Base-by-base conservation (phyloP, 1,140 invertebrate genomes). In the Aleiodes sp. region DNA sequence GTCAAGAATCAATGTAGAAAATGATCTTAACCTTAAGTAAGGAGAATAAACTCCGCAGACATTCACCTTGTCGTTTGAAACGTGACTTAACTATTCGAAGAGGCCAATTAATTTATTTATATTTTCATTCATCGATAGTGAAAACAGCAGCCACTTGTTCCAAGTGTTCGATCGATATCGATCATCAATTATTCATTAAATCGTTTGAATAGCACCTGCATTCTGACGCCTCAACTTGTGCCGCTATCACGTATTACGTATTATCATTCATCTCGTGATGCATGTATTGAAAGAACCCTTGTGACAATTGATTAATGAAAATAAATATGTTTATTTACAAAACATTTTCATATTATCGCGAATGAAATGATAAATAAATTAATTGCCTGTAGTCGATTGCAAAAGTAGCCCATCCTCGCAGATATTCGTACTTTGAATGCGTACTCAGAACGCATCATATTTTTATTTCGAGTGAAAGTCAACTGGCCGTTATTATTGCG, bases 121-220 rank as follows among this genome's bases (percentile, higher is more conserved):
- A 9, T 19, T 56, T 24, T 35, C 26, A 12, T 46, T 16, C 14
- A 16, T 26, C 4, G 26, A 64, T 26, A 41, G n/a, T n/a, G n/a
- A 64, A 19, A 24, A 41, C 21, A 19, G 29, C 31, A 56, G 39
- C 57, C 24, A 33, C n/a, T 29, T 21, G 46, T 52, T 66, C 56
- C 60, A 37, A 16, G 31, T 16, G 62, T 61, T 41, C 41, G 46
- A 64, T 65, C 62, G 41, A 60, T 60, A 63, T 43, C 35, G 52
- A 61, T 68, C 35, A 70, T 70, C 43, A 64, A 70, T 70, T 70
- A 70, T 70, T 70, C 68, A 70, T 70, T 43, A 64, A 41, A 62
- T 31, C 24, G 57, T 41, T 46, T 39, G 35, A 43, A 31, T 52
- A 31, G 28, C 26, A 65, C 62, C 43, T 52, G 46, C 46, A 52